Evolutionary conservation across 2,797 vertebrate genomes (phyloP).

Genomic region (Manis javanica): DNA sequence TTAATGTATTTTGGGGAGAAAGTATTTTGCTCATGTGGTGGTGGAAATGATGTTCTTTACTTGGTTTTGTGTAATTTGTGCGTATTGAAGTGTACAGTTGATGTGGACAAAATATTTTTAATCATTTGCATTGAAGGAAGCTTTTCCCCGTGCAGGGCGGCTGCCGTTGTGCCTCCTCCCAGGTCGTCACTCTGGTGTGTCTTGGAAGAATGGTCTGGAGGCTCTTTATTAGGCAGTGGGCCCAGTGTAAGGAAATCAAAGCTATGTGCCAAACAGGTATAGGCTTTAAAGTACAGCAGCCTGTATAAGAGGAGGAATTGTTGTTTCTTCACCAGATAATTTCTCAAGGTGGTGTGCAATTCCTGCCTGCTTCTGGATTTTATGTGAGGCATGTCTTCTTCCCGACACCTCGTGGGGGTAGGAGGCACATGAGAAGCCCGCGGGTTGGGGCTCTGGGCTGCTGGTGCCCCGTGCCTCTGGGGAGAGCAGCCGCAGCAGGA

Average conservation of each 20-base stretch:
- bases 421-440: fast-evolving
- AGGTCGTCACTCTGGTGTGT: neutral
- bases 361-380: neutral
- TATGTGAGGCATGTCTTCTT: neutral
- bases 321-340: neutral
- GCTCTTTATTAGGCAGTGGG: neutral
- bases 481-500: neutral
- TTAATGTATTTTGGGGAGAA: neutral
- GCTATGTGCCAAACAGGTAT: neutral
- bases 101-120: neutral
- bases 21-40: neutral
- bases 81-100: neutral
- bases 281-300: neutral
- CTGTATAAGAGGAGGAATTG: neutral
- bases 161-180: neutral
- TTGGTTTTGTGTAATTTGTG: neutral
- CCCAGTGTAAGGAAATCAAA: neutral
- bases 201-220: neutral
- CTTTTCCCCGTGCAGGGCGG: fast-evolving
- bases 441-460: no score
- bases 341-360: neutral
- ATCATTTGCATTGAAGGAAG: neutral
- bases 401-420: neutral
- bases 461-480: fast-evolving
- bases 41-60: neutral